Conservation (phyloP, 2,888 invertebrate genomes). For the Andrena hattorfiana region DNA sequence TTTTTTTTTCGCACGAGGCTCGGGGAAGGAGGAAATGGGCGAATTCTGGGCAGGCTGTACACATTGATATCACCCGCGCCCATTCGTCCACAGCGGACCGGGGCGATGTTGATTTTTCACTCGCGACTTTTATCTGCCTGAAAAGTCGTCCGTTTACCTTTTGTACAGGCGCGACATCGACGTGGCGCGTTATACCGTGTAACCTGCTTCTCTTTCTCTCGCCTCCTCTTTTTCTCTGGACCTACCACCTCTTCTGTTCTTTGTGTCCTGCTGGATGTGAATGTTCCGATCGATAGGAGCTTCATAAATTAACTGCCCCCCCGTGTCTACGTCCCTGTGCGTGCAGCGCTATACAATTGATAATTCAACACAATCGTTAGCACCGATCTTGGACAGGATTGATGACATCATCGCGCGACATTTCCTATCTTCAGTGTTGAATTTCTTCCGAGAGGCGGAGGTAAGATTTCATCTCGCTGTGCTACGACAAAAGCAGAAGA, state of each 20-base stretch:
- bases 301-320: conserved; percentile 68
- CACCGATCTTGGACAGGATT: too few species aligned
- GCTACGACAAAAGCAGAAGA: conserved; percentile 15
- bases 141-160: conserved; percentile 68
- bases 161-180: conserved; percentile 61
- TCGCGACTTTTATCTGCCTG: conserved; percentile 69
- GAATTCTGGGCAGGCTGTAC: conserved; percentile 60
- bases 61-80: conserved; percentile 59
- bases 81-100: conserved; percentile 56
- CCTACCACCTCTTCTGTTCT: conserved; percentile 26
- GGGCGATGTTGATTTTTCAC: conserved; percentile 69
- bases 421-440: background rate
- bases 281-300: conserved; percentile 66
- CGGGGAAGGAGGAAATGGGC: conserved; percentile 60
- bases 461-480: conserved; percentile 10
- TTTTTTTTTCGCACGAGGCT: conserved; percentile 40
- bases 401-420: background rate
- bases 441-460: background rate
- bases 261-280: conserved; percentile 57
- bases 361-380: too few species aligned
- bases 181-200: conserved; percentile 39
- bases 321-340: conserved; percentile 33
- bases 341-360: background rate
- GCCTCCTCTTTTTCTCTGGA: conserved; percentile 10
- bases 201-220: conserved; percentile 36